Conservation (phyloP, 2,113 vertebrate species). For the Urocynchramus pylzowi region DNA sequence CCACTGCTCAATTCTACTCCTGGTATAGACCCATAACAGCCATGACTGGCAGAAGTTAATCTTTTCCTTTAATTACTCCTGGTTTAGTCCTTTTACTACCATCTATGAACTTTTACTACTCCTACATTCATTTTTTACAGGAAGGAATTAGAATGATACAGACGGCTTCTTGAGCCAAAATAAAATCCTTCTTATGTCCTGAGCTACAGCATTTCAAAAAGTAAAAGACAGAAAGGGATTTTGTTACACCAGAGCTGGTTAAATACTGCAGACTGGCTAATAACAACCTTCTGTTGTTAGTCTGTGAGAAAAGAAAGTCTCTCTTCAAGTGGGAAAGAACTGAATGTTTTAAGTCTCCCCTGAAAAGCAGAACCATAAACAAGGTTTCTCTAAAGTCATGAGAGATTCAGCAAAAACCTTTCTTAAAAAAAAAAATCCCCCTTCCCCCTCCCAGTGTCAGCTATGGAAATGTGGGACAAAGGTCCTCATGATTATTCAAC, state of each 20-base stretch:
- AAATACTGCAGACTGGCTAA: not conserved
- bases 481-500: constrained; percentile 53
- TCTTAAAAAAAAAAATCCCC: not conserved
- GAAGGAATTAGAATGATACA: not conserved
- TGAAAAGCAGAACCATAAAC: not conserved
- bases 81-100: not conserved
- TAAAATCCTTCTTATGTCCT: not conserved
- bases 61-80: not conserved
- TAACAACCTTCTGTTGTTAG: not conserved
- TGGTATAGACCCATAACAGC: not conserved
- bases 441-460: not conserved
- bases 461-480: constrained; percentile 37
- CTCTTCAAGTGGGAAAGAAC: not conserved
- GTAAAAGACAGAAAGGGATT: not conserved
- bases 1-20: not conserved
- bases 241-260: not conserved
- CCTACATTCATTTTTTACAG: not conserved
- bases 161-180: not conserved
- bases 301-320: not conserved
- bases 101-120: not conserved
- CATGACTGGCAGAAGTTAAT: not conserved
- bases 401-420: not conserved
- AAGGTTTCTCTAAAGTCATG: not conserved
- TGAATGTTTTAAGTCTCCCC: not conserved
- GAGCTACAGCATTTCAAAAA: not conserved